Evolutionary conservation across 2,113 vertebrate species (phyloP), one percentile per base, ranked within the genome.

Genomic region (Ptychochromis oligacanthus): DNA sequence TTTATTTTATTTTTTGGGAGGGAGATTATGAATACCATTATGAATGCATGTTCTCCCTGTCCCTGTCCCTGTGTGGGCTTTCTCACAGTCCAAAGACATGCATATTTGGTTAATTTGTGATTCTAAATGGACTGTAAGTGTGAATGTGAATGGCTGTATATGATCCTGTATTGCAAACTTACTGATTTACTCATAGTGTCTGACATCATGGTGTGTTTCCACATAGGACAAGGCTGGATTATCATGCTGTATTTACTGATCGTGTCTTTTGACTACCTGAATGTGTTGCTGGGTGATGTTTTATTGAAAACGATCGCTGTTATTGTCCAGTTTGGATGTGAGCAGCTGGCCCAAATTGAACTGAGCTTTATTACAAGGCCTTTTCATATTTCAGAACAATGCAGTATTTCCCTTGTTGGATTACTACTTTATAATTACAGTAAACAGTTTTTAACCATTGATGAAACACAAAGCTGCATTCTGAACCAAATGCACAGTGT

Each of bases 221-320:
- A 31, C 15, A 11, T 26, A 52, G 52, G 55, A 81, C 70, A 58
- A 67, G 80, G 83, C 70, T 28, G 49, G 2, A n/a, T 82, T 59
- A 28, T 70, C 70, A 14, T 2, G 34, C 64, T 83, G 58, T 85
- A 74, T 81, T 86, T 79, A 60, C 60, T 18, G 38, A 87, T 40
- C 18, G 13, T 52, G 82, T 84, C 36, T 77, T 62, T 36, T 60
- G 64, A 52, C 67, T 36, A 31, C 38, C 24, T 76, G 62, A 34
- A 89, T 34, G 81, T 59, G 92, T 93, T 93, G 92, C 93, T 92
- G 83, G 85, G 91, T 80, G 77, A 93, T 81, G 7, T 56, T 62
- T 84, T 46, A 88, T 84, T 80, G 36, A 88, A 88, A 88, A 40
- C 52, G 5, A 59, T 13, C 75, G 59, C 82, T 65, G 60, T 52